Percentiles rank a stretch among this genome's conserved stretches.
These are phyloP conservation scores for Taxidea taxus DNA, from an alignment of 2,113 vertebrate genomes.

Conservation along the genomic window DNA sequence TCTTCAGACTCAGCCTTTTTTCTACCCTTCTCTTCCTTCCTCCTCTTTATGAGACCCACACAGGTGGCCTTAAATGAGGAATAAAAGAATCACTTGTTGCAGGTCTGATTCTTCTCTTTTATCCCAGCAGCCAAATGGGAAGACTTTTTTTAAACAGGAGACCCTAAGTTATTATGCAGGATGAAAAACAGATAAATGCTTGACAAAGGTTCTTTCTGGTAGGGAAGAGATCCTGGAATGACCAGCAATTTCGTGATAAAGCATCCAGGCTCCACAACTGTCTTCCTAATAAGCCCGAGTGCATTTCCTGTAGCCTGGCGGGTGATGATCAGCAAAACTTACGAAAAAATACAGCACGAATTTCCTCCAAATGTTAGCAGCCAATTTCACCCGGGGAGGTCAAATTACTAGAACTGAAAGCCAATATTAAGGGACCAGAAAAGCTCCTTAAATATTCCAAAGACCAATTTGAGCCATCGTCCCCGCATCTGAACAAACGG, in stretches of 20 bases:
- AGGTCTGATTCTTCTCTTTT: slow-evolving; percentile 40
- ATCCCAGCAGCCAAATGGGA: slow-evolving; percentile 30
- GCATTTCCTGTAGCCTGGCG: slow-evolving; percentile 73
- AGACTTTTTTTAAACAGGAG: slow-evolving; percentile 25
- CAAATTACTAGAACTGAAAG: slow-evolving; percentile 80
- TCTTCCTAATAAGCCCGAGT: slow-evolving; percentile 73
- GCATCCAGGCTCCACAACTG: slow-evolving; percentile 31
- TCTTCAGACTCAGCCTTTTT: slow-evolving; percentile 25
- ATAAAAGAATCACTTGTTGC: slow-evolving; percentile 1
- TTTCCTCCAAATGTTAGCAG: slow-evolving; percentile 77
- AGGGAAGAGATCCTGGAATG: slow-evolving; percentile 58
- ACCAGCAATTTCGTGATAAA: slow-evolving; percentile 67
- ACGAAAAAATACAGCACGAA: slow-evolving; percentile 71
- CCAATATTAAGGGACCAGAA: slow-evolving; percentile 77
- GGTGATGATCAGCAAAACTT: slow-evolving; percentile 74
- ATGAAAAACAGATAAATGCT: slow-evolving; percentile 56
- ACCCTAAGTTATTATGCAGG: slow-evolving; percentile 62
- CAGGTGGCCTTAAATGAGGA: neutral
- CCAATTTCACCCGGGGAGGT: slow-evolving; percentile 77
- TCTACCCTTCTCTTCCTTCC: neutral
- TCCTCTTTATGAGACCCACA: neutral
- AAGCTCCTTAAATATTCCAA: slow-evolving; percentile 76
- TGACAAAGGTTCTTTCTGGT: slow-evolving; percentile 64
- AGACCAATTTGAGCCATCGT: slow-evolving; percentile 78
- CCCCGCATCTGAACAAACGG: slow-evolving; percentile 74